Evolutionary conservation across 2,113 vertebrate species (phyloP).

Genomic region (Malurus alboscapulatus): DNA sequence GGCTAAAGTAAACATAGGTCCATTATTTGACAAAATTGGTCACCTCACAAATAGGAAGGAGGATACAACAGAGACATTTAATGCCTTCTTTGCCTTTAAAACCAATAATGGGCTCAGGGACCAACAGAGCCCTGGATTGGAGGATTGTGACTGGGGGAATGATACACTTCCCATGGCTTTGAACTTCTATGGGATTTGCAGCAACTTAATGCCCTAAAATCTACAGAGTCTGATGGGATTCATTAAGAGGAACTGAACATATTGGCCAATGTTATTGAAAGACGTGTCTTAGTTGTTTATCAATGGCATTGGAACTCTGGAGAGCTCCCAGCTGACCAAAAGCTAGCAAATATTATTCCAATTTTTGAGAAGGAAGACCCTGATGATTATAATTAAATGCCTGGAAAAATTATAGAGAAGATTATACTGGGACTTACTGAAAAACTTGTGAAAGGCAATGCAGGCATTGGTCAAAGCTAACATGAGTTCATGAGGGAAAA

Average conservation of each 20-base stretch:
- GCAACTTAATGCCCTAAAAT: neutral
- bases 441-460: neutral
- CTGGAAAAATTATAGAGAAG: neutral
- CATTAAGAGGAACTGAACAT: neutral
- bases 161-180: neutral
- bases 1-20: neutral
- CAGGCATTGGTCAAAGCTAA: neutral
- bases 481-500: neutral
- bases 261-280: neutral
- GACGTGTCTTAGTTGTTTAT: neutral
- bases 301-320: neutral
- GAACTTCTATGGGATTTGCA: neutral
- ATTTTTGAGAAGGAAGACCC: neutral
- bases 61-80: neutral
- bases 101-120: neutral
- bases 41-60: neutral
- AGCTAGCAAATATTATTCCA: neutral
- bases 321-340: neutral
- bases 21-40: neutral
- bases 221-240: neutral
- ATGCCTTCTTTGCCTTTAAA: neutral
- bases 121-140: rapidly evolving
- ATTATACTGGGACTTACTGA: neutral
- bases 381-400: neutral
- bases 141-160: neutral